Base-by-base conservation (phyloP, 1,140 invertebrate genomes). In the Polypedilum pembai region DNA sequence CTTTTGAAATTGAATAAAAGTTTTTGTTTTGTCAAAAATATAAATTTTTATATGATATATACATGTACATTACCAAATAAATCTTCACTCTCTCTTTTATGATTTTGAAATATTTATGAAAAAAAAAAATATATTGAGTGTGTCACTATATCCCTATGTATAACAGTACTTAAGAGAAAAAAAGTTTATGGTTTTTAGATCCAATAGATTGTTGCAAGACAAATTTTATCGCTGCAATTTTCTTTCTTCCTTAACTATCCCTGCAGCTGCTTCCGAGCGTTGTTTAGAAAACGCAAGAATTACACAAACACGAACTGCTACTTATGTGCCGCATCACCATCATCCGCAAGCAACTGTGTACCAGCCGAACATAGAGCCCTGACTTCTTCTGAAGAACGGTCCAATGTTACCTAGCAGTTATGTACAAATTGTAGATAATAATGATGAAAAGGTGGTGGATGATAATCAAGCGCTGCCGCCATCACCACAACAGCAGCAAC, bases 251-350 rank as follows among this genome's bases (percentile, higher is more conserved):
- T 33, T 40, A 45, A 74, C 7, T 41, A 73, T 69, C 24, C 69
- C 86, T 33, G 81, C 85, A 87, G 87, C 85, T 87, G 86, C 86
- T 78, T 87, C 85, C 80, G 87, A 88, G 84, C 86, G 83, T 81
- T 87, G 84, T 86, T 87, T 86, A 81, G 84, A 83, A 83, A 85
- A 80, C 81, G 80, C 79, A 79, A 79, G 79, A 82, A 82, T 78
- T 82, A 80, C 79, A 77, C 81, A 81, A 79, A 80, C 78, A 79
- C 80, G 80, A 80, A 82, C 77, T 80, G 81, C 76, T 82, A 81
- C 78, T 79, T 82, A 80, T 82, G 81, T 76, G 80, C 81, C 81
- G 81, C 81, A 82, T 82, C 81, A 81, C 81, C 81, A 79, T 82
- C 81, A 81, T 82, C 81, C 82, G 80, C 81, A 80, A 81, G 79